Evolutionary conservation across 2,113 vertebrate genomes (phyloP).

Genomic region (Vulpes ferrilata): DNA sequence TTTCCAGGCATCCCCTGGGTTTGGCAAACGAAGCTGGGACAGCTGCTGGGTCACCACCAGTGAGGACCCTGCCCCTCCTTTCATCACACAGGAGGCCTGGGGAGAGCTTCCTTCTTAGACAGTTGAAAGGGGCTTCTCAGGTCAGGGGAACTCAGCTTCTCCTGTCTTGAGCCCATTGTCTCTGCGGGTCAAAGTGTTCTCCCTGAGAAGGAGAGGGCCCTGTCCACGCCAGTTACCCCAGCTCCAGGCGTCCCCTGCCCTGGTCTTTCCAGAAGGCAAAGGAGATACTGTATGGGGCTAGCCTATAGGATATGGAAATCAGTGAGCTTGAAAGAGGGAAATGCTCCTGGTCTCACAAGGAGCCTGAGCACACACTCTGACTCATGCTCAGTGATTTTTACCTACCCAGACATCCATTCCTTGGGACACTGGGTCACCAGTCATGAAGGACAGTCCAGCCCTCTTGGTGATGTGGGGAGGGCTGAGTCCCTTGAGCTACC

Average conservation of each 20-base stretch:
- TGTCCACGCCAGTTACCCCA: neutral
- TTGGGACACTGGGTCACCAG: neutral
- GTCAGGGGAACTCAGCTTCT: neutral
- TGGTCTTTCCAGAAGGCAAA: neutral
- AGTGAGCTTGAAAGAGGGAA: neutral
- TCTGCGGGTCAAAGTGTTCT: neutral
- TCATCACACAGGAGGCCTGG: neutral
- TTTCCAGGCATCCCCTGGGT: slow-evolving; percentile 76
- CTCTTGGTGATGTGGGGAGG: neutral
- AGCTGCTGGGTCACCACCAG: slow-evolving; percentile 36
- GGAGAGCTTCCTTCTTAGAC: neutral
- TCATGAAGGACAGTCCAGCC: neutral
- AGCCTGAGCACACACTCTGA: neutral
- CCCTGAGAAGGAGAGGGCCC: neutral
- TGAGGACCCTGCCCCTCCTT: neutral
- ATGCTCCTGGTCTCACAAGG: neutral
- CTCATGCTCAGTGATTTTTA: neutral
- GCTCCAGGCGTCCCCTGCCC: neutral
- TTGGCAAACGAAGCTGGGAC: slow-evolving; percentile 67
- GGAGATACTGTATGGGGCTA: neutral
- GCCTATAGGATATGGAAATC: neutral
- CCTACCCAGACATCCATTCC: neutral
- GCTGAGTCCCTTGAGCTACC: neutral
- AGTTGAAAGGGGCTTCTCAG: slow-evolving; percentile 6
- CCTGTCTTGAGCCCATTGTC: neutral